phyloP scores from a whole-genome alignment of 2,113 vertebrate genomes.

The Coregonus clupeaformis region DNA sequence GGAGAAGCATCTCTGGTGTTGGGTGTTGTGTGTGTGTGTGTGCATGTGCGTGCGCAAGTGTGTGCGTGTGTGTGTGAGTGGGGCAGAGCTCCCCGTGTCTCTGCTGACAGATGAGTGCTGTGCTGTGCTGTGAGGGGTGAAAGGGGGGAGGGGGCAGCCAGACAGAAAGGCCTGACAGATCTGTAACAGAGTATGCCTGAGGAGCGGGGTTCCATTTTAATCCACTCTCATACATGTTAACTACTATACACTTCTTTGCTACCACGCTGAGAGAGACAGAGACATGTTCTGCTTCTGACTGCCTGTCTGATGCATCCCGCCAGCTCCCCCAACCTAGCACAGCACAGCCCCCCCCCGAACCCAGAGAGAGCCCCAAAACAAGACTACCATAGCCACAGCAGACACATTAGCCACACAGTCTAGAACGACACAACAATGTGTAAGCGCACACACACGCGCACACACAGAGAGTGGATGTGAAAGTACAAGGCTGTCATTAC shows the following conservation, averaged over 20 bases:
- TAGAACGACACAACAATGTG: background rate
- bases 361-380: slow-evolving; percentile 18
- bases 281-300: background rate
- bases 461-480: background rate
- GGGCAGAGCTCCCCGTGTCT: background rate
- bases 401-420: slow-evolving; percentile 14
- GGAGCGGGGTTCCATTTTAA: slow-evolving; percentile 45
- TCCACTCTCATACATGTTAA: slow-evolving; percentile 51
- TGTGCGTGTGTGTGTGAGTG: slow-evolving; percentile 3
- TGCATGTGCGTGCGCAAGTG: background rate
- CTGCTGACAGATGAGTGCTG: slow-evolving; percentile 50
- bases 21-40: slow-evolving; percentile 7
- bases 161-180: slow-evolving; percentile 47
- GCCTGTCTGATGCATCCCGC: background rate
- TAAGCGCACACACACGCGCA: slow-evolving; percentile 24
- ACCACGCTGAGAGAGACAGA: slow-evolving; percentile 32
- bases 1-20: background rate
- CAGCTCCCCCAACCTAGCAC: slow-evolving; percentile 7
- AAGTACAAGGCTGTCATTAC: slow-evolving; percentile 66
- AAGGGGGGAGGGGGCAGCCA: background rate
- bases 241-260: slow-evolving; percentile 28
- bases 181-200: slow-evolving; percentile 35
- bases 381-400: slow-evolving; percentile 15
- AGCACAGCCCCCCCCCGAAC: background rate
- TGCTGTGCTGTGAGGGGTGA: slow-evolving; percentile 25